These are phyloP conservation scores for Drosophila leontia DNA, from an alignment of 1,140 invertebrate species.

Conservation along the genomic window DNA sequence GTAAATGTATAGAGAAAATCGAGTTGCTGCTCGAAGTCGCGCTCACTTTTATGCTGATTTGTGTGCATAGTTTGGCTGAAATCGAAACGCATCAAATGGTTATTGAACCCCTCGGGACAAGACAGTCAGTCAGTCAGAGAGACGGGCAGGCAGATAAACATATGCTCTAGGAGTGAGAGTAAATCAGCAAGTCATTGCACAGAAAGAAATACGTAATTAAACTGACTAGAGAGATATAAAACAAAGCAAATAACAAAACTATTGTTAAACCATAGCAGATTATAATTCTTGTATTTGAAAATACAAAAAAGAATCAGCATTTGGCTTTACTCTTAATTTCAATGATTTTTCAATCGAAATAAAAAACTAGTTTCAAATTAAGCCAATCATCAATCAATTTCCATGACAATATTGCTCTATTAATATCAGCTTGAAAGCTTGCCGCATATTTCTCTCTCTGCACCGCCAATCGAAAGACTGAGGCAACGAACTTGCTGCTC, in stretches of 20 bases:
- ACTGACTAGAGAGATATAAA: not conserved
- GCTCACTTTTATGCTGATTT: constrained; percentile 76
- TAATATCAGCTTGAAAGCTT: constrained; percentile 13
- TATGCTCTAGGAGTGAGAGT: constrained; percentile 23
- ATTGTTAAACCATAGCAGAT: not conserved
- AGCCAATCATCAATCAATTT: constrained; percentile 14
- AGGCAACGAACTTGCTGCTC: constrained; percentile 51
- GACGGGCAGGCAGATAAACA: constrained; percentile 15
- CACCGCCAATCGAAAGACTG: constrained; percentile 48
- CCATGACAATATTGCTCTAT: constrained; percentile 7
- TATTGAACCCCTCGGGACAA: constrained; percentile 62
- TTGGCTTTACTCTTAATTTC: not conserved
- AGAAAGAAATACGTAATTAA: constrained; percentile 8
- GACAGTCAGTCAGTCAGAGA: constrained; percentile 32
- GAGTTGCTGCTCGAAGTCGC: constrained; percentile 36
- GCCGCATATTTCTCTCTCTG: constrained; percentile 9
- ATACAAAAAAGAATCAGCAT: not conserved
- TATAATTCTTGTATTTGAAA: not conserved
- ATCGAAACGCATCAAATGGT: constrained; percentile 72
- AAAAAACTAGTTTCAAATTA: constrained; percentile 8
- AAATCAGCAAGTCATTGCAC: constrained; percentile 37
- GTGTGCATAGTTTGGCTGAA: constrained; percentile 59
- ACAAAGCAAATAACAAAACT: not conserved
- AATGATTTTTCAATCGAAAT: not conserved
- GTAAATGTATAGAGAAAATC: constrained; percentile 38